A percentile compares a stretch with the other conserved stretches of the same genome.
These are phyloP conservation scores for Sciaenops ocellatus DNA, from an alignment of 2,797 vertebrate species.

Conservation along the genomic window DNA sequence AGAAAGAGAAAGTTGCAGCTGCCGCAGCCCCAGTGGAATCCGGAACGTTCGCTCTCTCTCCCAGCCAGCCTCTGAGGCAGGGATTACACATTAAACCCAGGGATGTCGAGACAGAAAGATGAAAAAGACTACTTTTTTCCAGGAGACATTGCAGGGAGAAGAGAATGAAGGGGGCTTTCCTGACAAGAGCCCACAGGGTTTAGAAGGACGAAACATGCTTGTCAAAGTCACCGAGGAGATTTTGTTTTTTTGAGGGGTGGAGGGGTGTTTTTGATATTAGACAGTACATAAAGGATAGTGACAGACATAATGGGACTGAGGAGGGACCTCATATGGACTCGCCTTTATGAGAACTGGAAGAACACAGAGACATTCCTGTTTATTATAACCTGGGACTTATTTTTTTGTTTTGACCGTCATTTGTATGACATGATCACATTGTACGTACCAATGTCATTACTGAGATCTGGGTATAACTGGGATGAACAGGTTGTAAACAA, in stretches of 20 bases:
- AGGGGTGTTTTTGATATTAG: slow-evolving; percentile 40
- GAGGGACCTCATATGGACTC: background rate
- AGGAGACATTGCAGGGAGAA: slow-evolving; percentile 50
- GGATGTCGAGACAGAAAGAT: slow-evolving; percentile 64
- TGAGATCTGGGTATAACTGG: too few species aligned
- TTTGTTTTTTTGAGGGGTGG: slow-evolving; percentile 6
- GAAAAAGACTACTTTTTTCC: slow-evolving; percentile 51
- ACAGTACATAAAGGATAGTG: slow-evolving; percentile 33
- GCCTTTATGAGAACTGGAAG: background rate
- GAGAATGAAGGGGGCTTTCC: slow-evolving; percentile 58
- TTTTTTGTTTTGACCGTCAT: background rate
- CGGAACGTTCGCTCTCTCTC: slow-evolving; percentile 36
- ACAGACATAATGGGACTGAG: slow-evolving; percentile 27
- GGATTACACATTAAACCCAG: slow-evolving; percentile 72
- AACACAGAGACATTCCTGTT: background rate
- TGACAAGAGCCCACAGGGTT: slow-evolving; percentile 55
- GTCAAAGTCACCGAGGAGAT: slow-evolving; percentile 26
- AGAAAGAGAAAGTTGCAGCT: slow-evolving; percentile 68
- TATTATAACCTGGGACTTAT: background rate
- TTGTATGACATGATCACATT: background rate
- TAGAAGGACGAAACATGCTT: slow-evolving; percentile 36
- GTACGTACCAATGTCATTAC: background rate
- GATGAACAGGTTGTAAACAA: too few species aligned
- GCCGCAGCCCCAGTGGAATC: slow-evolving; percentile 52
- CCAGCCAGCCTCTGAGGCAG: slow-evolving; percentile 67